phyloP scores from a whole-genome alignment of 1,140 invertebrate genomes.

The Temnothorax curvispinosus region DNA sequence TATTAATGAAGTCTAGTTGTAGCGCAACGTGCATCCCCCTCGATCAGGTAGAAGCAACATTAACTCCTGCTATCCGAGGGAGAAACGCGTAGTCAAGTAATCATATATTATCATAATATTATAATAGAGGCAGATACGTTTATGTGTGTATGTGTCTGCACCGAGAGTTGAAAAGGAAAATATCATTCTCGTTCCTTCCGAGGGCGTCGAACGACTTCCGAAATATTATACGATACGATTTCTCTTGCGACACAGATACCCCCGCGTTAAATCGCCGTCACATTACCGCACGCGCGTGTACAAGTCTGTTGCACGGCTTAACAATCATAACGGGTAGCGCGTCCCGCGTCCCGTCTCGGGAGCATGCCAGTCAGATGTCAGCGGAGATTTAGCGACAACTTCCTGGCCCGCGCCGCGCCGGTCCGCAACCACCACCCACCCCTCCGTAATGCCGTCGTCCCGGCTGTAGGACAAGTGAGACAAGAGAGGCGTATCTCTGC shows the following conservation, averaged over 20 bases:
- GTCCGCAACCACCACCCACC: slow-evolving; percentile 14
- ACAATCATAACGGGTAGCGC: slow-evolving; percentile 66
- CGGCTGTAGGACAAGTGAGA: slow-evolving; percentile 61
- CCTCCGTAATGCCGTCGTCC: slow-evolving; percentile 15
- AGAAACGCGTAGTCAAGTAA: background rate
- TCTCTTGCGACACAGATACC: background rate
- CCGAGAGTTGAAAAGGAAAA: background rate
- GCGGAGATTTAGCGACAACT: slow-evolving; percentile 83
- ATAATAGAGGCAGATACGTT: too few species aligned
- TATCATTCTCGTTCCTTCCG: background rate
- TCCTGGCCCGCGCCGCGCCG: slow-evolving; percentile 73
- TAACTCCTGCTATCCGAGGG: background rate
- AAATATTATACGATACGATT: background rate
- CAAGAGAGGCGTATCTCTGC: slow-evolving; percentile 80
- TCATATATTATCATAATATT: background rate
- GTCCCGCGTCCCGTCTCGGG: slow-evolving; percentile 59
- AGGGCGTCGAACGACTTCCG: background rate
- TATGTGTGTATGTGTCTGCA: background rate
- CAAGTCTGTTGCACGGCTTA: slow-evolving; percentile 67
- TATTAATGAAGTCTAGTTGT: slow-evolving; percentile 17
- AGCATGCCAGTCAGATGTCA: slow-evolving; percentile 70
- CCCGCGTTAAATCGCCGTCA: slow-evolving; percentile 1
- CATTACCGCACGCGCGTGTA: slow-evolving; percentile 7
- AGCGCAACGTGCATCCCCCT: background rate
- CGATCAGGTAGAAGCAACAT: background rate